Evolutionary conservation across 2,888 invertebrate genomes (phyloP).

Genomic region (Caenorhabditis angaria): DNA sequence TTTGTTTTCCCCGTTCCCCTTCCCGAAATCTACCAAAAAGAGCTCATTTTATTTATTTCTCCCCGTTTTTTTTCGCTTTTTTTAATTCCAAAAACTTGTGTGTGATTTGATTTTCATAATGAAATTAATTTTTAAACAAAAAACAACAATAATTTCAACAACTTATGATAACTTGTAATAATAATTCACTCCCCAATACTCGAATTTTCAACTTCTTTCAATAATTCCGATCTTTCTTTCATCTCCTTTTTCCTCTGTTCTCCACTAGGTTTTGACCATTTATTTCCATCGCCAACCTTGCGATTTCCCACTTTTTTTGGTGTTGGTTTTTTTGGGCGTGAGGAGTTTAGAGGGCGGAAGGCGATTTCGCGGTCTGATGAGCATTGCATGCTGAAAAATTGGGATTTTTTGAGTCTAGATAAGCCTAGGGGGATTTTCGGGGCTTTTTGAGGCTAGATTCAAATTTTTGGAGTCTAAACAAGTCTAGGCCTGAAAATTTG

Average conservation of each 20-base stretch:
- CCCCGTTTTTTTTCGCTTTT: not conserved
- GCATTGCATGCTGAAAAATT: slow-evolving; percentile 39
- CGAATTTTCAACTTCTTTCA: slow-evolving; percentile 18
- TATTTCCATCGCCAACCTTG: slow-evolving; percentile 23
- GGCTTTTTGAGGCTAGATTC: no score
- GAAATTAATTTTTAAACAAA: not conserved
- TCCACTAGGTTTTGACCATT: slow-evolving; percentile 31
- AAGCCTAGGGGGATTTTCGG: no score
- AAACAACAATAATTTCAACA: not conserved
- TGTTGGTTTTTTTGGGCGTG: slow-evolving; percentile 11
- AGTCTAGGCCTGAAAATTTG: not conserved
- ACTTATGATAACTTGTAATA: not conserved
- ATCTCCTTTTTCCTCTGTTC: slow-evolving; percentile 30
- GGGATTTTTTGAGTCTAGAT: not conserved
- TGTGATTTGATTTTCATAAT: not conserved
- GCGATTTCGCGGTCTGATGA: slow-evolving; percentile 29
- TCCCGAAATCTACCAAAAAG: not conserved
- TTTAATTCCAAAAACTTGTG: no score
- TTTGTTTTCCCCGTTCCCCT: not conserved
- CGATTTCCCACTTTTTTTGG: slow-evolving; percentile 23
- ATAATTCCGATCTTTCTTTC: slow-evolving; percentile 18
- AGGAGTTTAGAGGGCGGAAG: slow-evolving; percentile 12
- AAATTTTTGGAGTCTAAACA: no score
- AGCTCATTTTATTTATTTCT: slow-evolving; percentile 5
- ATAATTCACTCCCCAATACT: not conserved